Conservation (phyloP, 2,888 invertebrate species). For the Cyclophora punctaria region DNA sequence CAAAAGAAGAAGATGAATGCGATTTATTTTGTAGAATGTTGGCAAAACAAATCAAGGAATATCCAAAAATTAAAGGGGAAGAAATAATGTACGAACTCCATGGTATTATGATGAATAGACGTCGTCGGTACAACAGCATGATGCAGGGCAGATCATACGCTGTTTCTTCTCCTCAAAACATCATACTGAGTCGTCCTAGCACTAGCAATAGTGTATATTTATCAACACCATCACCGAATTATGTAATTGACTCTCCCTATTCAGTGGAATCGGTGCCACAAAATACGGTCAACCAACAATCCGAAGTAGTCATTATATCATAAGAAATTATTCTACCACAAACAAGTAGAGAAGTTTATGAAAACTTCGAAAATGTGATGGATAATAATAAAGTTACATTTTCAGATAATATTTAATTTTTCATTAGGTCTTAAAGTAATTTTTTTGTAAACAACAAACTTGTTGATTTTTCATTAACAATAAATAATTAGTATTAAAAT, state of each 20-base stretch:
- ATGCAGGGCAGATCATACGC: background rate
- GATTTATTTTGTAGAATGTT: conserved; percentile 19
- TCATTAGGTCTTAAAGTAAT: too few relatives aligned
- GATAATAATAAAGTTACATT: background rate
- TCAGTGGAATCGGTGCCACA: too few relatives aligned
- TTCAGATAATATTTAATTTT: background rate
- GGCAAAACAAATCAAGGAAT: conserved; percentile 21
- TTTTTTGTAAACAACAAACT: background rate
- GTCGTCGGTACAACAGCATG: conserved; percentile 2
- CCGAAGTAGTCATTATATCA: conserved; percentile 8
- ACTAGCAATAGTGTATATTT: conserved; percentile 2
- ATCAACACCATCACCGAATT: conserved; percentile 1
- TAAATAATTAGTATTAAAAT: conserved; percentile 7
- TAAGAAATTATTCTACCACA: conserved; percentile 6
- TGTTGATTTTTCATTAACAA: conserved; percentile 11
- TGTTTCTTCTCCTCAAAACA: conserved; percentile 10
- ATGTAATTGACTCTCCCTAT: conserved; percentile 8
- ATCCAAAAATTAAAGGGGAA: conserved; percentile 18
- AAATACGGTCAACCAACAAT: conserved; percentile 9
- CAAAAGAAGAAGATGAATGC: conserved; percentile 14
- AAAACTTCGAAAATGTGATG: background rate
- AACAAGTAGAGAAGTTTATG: conserved; percentile 7
- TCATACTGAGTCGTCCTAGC: conserved; percentile 9
- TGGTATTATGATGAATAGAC: conserved; percentile 15
- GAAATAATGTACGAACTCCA: conserved; percentile 25